These are phyloP conservation scores for Gouania willdenowi DNA, from an alignment of 2,797 vertebrate genomes.

Conservation along the genomic window DNA sequence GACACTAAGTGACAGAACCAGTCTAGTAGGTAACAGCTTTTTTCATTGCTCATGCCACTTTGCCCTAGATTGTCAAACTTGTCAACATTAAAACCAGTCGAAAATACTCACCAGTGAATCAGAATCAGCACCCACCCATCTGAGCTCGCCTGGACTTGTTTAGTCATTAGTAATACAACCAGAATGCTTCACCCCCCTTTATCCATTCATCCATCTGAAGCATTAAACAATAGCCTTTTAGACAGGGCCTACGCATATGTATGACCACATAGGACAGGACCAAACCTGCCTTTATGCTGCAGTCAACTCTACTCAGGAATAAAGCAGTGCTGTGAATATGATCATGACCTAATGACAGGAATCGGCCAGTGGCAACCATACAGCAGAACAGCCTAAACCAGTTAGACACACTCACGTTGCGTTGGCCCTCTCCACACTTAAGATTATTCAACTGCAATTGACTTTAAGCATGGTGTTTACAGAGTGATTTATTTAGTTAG, in stretches of 20 bases:
- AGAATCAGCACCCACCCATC: constrained; percentile 50
- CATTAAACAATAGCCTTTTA: constrained; percentile 50
- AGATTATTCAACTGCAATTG: constrained; percentile 23
- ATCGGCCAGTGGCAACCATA: constrained; percentile 38
- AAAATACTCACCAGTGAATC: constrained; percentile 28
- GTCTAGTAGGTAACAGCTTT: constrained; percentile 67
- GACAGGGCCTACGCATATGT: constrained; percentile 24
- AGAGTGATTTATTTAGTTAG: constrained; percentile 52
- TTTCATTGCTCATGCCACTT: constrained; percentile 34
- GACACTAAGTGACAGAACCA: constrained; percentile 58
- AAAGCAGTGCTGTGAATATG: constrained; percentile 30
- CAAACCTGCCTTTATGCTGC: constrained; percentile 48
- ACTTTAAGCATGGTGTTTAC: constrained; percentile 31
- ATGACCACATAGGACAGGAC: constrained; percentile 56
- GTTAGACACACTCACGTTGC: constrained; percentile 50
- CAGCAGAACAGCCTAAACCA: constrained; percentile 69
- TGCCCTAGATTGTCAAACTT: constrained; percentile 21
- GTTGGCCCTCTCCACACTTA: no score
- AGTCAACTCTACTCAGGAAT: constrained; percentile 12
- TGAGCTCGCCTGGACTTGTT: constrained; percentile 58
- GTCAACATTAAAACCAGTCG: constrained; percentile 31
- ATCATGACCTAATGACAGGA: constrained; percentile 45
- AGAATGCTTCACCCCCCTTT: constrained; percentile 20
- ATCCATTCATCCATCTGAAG: constrained; percentile 24
- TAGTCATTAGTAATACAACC: constrained; percentile 47